Conservation (phyloP, 2,888 invertebrate species). For the Cylloceria caligata region DNA sequence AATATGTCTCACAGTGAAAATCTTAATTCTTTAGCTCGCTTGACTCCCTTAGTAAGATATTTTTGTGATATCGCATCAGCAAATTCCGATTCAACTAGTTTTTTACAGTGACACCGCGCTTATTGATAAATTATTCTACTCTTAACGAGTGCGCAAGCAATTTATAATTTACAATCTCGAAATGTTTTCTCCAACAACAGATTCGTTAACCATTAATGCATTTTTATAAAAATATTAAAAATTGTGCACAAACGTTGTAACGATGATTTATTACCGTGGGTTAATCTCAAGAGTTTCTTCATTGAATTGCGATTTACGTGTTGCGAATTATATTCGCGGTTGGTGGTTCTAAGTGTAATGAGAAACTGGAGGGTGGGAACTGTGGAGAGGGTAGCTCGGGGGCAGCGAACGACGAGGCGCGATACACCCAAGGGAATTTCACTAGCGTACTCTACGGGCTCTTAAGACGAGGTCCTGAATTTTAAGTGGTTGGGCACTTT, state of each 20-base stretch:
- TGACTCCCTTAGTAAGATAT: no score
- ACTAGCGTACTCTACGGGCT: neutral
- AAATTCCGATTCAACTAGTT: neutral
- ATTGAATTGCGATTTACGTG: conserved; percentile 40
- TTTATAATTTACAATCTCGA: neutral
- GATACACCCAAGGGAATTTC: conserved; percentile 33
- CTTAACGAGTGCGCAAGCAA: neutral
- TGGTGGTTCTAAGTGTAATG: neutral
- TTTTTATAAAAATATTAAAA: neutral
- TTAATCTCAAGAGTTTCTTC: neutral
- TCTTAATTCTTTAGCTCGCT: no score
- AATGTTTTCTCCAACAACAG: neutral
- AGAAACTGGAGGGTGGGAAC: conserved; percentile 5
- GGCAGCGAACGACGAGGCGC: conserved; percentile 42
- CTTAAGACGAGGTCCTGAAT: conserved; percentile 38
- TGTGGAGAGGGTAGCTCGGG: conserved; percentile 5
- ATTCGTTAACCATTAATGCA: neutral
- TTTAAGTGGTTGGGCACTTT: conserved; percentile 4
- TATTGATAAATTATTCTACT: neutral
- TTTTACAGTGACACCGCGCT: neutral
- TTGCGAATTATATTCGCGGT: neutral
- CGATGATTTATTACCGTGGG: conserved; percentile 11
- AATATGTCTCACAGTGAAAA: no score
- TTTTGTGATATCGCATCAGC: no score
- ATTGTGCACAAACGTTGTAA: neutral